Conservation (phyloP, 2,888 invertebrate genomes). For the Ectobius pallidus region DNA sequence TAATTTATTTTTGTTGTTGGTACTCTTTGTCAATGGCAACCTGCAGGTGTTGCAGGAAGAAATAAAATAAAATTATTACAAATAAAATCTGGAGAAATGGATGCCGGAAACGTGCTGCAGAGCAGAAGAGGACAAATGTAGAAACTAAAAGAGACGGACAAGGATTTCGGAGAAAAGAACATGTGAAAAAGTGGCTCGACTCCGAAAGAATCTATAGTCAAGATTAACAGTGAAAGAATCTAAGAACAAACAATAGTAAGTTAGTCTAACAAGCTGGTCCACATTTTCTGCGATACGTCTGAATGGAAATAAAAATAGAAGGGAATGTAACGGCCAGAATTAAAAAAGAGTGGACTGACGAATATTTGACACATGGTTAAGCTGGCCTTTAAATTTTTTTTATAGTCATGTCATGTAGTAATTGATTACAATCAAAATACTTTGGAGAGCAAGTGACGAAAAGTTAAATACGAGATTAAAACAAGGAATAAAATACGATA, state of each 20-base stretch:
- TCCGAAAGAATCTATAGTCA: not conserved
- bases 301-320: not conserved
- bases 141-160: not conserved
- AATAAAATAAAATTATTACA: too few species aligned
- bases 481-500: not conserved
- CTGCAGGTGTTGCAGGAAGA: too few species aligned
- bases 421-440: constrained; percentile 4
- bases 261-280: not conserved
- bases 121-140: not conserved
- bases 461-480: too few species aligned
- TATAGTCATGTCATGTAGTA: constrained; percentile 16
- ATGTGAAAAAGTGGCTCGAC: not conserved
- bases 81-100: not conserved
- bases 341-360: not conserved
- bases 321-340: not conserved
- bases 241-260: not conserved
- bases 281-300: not conserved
- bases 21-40: too few species aligned
- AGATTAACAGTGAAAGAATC: not conserved
- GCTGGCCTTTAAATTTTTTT: not conserved
- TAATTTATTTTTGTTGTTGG: too few species aligned
- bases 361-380: constrained; percentile 14
- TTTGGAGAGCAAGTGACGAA: not conserved
- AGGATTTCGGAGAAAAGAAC: not conserved
- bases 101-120: constrained; percentile 7